A percentile compares a stretch with the other conserved stretches of the same genome.
Conservation (phyloP, 2,113 vertebrate species). For the Grallaria varia region DNA sequence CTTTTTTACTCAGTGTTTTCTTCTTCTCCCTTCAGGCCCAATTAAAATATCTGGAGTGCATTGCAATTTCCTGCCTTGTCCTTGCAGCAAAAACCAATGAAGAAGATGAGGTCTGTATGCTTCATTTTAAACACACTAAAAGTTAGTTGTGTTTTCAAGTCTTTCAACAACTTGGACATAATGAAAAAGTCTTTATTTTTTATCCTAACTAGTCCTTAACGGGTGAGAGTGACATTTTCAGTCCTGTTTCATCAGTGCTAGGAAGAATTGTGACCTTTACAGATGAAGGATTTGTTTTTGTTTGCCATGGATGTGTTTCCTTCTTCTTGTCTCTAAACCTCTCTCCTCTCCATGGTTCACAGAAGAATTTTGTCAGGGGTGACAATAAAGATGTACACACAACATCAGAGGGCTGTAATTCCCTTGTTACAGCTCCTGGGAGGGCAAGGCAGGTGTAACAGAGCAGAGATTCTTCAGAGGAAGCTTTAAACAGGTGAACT, state of each 20-base stretch:
- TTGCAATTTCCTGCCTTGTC: constrained; percentile 78
- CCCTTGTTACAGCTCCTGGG: background rate
- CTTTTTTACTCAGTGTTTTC: background rate
- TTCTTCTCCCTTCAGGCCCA: constrained; percentile 71
- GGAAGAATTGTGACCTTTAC: background rate
- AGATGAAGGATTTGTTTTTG: background rate
- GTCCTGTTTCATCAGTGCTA: background rate
- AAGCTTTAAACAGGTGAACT: background rate
- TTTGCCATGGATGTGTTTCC: background rate
- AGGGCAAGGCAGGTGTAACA: background rate
- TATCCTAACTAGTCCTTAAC: background rate
- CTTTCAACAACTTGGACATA: background rate
- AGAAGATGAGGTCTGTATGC: constrained; percentile 79
- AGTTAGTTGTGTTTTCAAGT: background rate
- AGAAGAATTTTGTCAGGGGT: background rate
- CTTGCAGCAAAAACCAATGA: constrained; percentile 82
- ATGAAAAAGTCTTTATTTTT: background rate
- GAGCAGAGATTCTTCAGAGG: background rate
- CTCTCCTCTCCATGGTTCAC: accelerated
- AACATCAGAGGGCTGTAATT: background rate
- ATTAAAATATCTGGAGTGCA: constrained; percentile 77
- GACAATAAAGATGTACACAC: no score
- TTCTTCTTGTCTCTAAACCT: background rate
- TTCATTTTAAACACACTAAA: background rate
- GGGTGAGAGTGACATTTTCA: background rate